Evolutionary conservation across 2,113 vertebrate species (phyloP).

Genomic region (Rhynchopsitta pachyrhyncha): DNA sequence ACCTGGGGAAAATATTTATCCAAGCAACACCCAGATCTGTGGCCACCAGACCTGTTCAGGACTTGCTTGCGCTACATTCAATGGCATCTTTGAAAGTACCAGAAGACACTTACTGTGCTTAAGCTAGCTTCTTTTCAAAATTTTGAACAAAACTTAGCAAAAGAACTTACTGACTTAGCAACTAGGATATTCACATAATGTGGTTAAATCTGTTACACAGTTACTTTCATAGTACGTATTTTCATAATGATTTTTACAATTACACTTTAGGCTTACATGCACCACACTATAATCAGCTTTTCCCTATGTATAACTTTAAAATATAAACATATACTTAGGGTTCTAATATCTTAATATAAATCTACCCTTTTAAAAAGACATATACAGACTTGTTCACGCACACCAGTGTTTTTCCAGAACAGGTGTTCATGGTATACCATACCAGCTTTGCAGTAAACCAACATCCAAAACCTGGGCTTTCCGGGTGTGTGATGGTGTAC

Average conservation of each 20-base stretch:
- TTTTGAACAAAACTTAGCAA: background rate
- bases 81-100: background rate
- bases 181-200: background rate
- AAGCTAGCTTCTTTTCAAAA: background rate
- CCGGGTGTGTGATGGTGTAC: background rate
- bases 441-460: background rate
- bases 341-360: background rate
- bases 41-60: background rate
- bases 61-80: background rate
- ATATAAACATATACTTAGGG: background rate
- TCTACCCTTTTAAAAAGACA: background rate
- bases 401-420: background rate
- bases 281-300: background rate
- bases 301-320: background rate
- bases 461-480: background rate
- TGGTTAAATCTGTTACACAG: background rate
- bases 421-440: background rate
- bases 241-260: background rate
- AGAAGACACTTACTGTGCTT: background rate
- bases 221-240: background rate
- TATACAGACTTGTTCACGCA: background rate
- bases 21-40: background rate
- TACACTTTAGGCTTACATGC: background rate
- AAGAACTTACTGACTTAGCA: background rate
- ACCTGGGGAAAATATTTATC: constrained; percentile 56